Conservation (phyloP, 1,140 invertebrate genomes). For the Drosophila aff. region DNA sequence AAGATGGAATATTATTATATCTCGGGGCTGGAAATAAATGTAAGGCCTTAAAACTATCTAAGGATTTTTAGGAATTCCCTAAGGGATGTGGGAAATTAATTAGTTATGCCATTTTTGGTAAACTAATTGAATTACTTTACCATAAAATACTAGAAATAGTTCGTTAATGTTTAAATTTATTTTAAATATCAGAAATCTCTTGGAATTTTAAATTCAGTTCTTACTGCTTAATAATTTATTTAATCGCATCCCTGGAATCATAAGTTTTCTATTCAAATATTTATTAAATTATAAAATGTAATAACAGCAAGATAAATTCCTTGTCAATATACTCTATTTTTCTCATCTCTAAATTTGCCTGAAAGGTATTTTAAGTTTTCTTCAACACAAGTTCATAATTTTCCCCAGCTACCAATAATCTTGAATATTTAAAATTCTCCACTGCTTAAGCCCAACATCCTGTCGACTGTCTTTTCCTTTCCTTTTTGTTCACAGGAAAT, state of each 20-base stretch:
- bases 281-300: no score
- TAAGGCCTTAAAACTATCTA: not conserved
- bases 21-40: not conserved
- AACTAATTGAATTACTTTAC: constrained; percentile 2
- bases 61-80: not conserved
- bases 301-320: not conserved
- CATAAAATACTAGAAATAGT: not conserved
- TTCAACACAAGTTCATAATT: not conserved
- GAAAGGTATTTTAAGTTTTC: not conserved
- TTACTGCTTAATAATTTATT: not conserved
- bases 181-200: not conserved
- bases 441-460: not conserved
- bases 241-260: not conserved
- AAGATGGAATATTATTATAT: not conserved
- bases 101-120: not conserved
- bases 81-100: no score
- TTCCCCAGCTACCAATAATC: constrained; percentile 2
- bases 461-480: not conserved
- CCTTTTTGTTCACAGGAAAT: constrained; percentile 33
- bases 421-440: constrained; percentile 5
- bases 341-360: no score
- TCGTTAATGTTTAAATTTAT: not conserved
- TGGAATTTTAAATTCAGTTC: no score
- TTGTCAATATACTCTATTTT: not conserved
- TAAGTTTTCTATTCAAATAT: not conserved